These are phyloP conservation scores for Exocentrus adspersus DNA, from an alignment of 2,888 invertebrate species.

Conservation along the genomic window DNA sequence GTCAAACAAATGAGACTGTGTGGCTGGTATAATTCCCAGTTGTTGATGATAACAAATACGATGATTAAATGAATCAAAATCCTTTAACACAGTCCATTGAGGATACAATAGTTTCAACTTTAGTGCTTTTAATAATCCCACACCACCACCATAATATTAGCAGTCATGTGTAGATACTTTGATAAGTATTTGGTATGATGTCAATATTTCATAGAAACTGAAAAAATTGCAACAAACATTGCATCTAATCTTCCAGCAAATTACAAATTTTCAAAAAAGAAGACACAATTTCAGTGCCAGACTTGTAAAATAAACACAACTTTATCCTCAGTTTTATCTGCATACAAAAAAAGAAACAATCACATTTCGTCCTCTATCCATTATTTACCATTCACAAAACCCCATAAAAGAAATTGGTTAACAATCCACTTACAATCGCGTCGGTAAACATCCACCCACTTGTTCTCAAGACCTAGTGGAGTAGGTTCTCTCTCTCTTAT, in stretches of 20 bases:
- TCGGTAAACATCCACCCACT: constrained; percentile 43
- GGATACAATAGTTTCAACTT: too few relatives aligned
- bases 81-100: too few relatives aligned
- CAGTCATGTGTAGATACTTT: too few relatives aligned
- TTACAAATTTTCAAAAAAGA: too few relatives aligned
- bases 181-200: too few relatives aligned
- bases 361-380: not conserved
- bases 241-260: too few relatives aligned
- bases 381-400: constrained; percentile 26
- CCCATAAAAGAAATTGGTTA: constrained; percentile 43
- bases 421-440: constrained; percentile 41
- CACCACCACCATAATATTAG: too few relatives aligned
- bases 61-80: too few relatives aligned
- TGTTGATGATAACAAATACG: not conserved
- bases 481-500: constrained; percentile 19
- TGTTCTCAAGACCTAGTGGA: constrained; percentile 37
- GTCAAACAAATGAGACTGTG: constrained; percentile 15
- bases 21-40: constrained; percentile 8
- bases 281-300: not conserved
- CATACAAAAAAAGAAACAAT: not conserved
- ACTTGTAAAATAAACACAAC: not conserved
- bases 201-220: too few relatives aligned
- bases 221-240: too few relatives aligned
- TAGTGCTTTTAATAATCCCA: too few relatives aligned
- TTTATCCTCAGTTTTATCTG: too few relatives aligned